Base-by-base conservation (phyloP, 2,113 vertebrate genomes). In the Ptyas mucosa region DNA sequence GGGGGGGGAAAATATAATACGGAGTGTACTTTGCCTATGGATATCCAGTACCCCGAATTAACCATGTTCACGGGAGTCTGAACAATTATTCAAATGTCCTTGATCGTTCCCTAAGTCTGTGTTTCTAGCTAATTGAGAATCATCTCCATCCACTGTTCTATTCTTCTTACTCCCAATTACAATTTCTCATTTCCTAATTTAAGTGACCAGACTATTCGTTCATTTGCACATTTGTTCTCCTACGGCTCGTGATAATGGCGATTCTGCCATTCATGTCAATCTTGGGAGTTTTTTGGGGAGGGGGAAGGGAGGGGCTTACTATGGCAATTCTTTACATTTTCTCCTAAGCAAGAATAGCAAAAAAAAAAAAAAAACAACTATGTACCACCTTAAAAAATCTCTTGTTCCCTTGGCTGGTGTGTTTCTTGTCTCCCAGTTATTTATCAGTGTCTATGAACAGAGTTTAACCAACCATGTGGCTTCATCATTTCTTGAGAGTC, bases 1-100 rank as follows among this genome's bases (percentile, higher is more conserved):
- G 5, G 51, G 9, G 89, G 24, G 8, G 88, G 24, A 0, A 1
- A 53, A 34, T 29, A n/a, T 34, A 69, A 34, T 94, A 92, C 12
- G 23, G 94, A 55, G 58, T 88, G 90, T 94, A 91, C 69, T 87
- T 91, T 95, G 90, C 91, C 94, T n/a, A 34, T 55, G 92, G 46
- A 61, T 75, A 54, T 88, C 49, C 58, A 91, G 15, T 0, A 9
- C 49, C 89, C 43, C 87, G 4, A 92, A 57, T 64, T 90, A 51
- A 91, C 26, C 7, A 87, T 1, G 11, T 34, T 85, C 34, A 15
- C 34, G 53, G 91, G 75, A 93, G 34, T 91, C 4, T 91, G 93
- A 61, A 3, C 24, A 57, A 94, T 89, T 6, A 5, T 29, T 21
- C 34, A 58, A 53, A 89, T 86, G 8, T 11, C 54, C 29, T 46